A percentile compares a stretch with the other conserved stretches of the same genome.
phyloP scores from a whole-genome alignment of 2,113 vertebrate genomes.

The Mesitornis unicolor region DNA sequence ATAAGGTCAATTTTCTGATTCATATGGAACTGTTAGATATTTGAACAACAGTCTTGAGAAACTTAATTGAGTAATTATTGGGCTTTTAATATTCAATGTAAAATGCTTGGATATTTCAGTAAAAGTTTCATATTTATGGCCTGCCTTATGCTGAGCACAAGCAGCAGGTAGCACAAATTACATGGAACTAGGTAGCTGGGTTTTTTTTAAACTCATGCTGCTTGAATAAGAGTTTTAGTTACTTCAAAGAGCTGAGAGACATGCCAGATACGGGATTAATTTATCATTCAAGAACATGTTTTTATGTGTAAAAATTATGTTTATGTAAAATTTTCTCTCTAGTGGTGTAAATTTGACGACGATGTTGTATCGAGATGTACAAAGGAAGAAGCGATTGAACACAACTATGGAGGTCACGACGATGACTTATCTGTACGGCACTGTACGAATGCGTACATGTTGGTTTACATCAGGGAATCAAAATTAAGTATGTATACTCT shows the following conservation, averaged over 20 bases:
- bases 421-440: constrained; percentile 96
- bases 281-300: not conserved
- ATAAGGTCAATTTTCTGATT: not conserved
- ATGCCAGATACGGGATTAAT: not conserved
- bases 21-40: not conserved
- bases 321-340: not conserved
- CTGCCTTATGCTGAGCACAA: not conserved
- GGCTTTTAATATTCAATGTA: not conserved
- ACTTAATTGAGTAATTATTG: not conserved
- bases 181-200: not conserved
- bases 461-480: constrained; percentile 97
- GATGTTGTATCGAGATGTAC: constrained; percentile 97
- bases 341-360: constrained; percentile 99
- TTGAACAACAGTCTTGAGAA: not conserved
- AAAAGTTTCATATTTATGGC: not conserved
- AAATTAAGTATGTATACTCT: constrained; percentile 86
- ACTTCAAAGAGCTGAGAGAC: not conserved
- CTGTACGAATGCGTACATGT: constrained; percentile 98
- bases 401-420: constrained; percentile 96
- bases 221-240: not conserved
- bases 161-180: not conserved
- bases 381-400: constrained; percentile 97
- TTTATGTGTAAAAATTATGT: not conserved
- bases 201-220: not conserved
- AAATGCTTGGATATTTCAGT: not conserved